Evolutionary conservation across 2,113 vertebrate genomes (phyloP).

Genomic region (Istiophorus platypterus): DNA sequence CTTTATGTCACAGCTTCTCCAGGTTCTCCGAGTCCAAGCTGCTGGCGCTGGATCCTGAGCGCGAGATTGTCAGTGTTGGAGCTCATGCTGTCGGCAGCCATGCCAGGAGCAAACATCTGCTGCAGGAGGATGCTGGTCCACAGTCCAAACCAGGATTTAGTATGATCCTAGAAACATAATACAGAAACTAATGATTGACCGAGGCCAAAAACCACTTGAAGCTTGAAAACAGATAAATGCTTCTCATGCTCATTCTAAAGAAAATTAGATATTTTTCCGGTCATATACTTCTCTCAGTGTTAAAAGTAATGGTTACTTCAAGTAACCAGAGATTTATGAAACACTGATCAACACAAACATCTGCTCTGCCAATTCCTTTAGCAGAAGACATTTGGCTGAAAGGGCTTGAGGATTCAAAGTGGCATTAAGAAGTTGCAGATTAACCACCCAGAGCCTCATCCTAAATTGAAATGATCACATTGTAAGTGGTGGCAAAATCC

Average conservation of each 20-base stretch:
- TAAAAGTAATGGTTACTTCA: neutral
- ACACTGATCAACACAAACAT: slow-evolving; percentile 31
- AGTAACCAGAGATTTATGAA: slow-evolving; percentile 9
- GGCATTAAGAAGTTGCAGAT: slow-evolving; percentile 31
- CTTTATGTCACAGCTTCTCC: slow-evolving; percentile 53
- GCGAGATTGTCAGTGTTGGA: slow-evolving; percentile 53
- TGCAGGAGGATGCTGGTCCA: slow-evolving; percentile 52
- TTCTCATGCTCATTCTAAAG: slow-evolving; percentile 11
- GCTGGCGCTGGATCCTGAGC: slow-evolving; percentile 47
- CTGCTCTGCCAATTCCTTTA: slow-evolving; percentile 19
- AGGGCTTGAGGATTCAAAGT: slow-evolving; percentile 23
- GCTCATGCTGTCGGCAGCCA: slow-evolving; percentile 46
- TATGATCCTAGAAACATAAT: slow-evolving; percentile 74
- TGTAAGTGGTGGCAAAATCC: slow-evolving; percentile 42
- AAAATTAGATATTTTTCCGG: slow-evolving; percentile 26
- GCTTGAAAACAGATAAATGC: slow-evolving; percentile 48
- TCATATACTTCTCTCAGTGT: neutral
- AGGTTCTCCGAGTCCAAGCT: slow-evolving; percentile 45
- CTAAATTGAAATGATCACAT: slow-evolving; percentile 60
- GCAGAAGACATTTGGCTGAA: slow-evolving; percentile 26
- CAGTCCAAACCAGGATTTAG: slow-evolving; percentile 65
- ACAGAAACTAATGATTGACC: slow-evolving; percentile 72
- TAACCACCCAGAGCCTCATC: slow-evolving; percentile 32
- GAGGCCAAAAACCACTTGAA: slow-evolving; percentile 38
- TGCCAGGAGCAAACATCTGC: slow-evolving; percentile 75